Evolutionary conservation across 2,888 invertebrate genomes (phyloP).

Genomic region (Melipona beecheii): DNA sequence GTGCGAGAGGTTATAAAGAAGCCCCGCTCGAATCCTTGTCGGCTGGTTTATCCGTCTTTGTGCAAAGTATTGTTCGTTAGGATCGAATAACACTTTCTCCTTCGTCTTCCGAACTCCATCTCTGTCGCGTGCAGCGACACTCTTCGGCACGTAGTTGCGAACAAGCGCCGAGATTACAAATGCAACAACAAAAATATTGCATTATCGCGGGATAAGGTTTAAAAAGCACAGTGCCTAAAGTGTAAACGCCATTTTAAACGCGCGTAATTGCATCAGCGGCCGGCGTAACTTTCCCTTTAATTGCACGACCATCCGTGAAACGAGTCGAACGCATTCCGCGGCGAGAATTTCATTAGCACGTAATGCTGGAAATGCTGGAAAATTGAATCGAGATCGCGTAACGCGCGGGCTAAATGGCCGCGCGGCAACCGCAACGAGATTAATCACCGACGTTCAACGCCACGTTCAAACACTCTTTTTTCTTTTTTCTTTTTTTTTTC

Average conservation of each 20-base stretch:
- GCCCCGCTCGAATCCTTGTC: not conserved
- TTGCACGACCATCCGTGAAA: not conserved
- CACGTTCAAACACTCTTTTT: not conserved
- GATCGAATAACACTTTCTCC: too few species aligned
- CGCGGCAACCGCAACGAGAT: slow-evolving; percentile 17
- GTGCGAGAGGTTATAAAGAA: slow-evolving; percentile 1
- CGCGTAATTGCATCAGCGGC: not conserved
- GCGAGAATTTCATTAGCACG: slow-evolving; percentile 16
- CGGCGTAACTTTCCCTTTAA: not conserved
- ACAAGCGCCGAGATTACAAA: not conserved
- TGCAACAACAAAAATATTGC: not conserved
- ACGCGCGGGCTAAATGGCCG: slow-evolving; percentile 3
- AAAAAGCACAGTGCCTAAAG: not conserved
- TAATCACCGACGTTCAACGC: slow-evolving; percentile 31
- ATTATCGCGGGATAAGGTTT: not conserved
- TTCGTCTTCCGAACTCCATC: not conserved
- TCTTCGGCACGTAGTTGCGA: too few species aligned
- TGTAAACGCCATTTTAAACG: not conserved
- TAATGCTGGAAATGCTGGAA: slow-evolving; percentile 31
- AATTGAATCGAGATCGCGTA: slow-evolving; percentile 22
- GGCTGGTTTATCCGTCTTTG: not conserved
- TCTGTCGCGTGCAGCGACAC: too few species aligned
- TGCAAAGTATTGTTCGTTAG: not conserved
- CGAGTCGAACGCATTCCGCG: not conserved
- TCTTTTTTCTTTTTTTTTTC: not conserved